Conservation (phyloP, 2,113 vertebrate species). For the Alethe castanea region DNA sequence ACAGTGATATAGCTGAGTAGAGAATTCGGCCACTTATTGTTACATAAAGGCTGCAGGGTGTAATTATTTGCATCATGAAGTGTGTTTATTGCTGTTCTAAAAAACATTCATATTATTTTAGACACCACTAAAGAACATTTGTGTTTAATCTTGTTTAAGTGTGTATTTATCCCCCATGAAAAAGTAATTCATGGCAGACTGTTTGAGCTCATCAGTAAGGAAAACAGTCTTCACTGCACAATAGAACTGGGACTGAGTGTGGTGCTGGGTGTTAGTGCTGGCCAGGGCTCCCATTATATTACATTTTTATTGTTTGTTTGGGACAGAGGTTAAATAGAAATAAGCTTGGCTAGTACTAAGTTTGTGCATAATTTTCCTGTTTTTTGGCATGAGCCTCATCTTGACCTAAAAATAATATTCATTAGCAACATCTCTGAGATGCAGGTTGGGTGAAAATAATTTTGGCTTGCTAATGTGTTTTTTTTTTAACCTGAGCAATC, state of each 20-base stretch:
- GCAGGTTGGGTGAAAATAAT: not conserved
- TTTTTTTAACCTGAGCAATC: not conserved
- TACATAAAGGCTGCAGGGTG: slow-evolving; percentile 50
- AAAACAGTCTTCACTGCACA: slow-evolving; percentile 24
- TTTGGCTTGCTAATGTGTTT: not conserved
- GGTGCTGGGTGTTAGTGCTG: not conserved
- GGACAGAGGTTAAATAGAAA: not conserved
- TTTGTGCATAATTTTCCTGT: not conserved
- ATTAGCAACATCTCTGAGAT: not conserved
- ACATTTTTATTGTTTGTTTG: not conserved
- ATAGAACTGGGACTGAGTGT: not conserved
- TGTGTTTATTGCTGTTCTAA: slow-evolving; percentile 57
- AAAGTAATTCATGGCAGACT: slow-evolving; percentile 48
- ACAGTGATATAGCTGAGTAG: not conserved
- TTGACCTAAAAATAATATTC: not conserved
- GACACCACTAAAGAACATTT: slow-evolving; percentile 53
- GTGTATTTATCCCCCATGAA: slow-evolving; percentile 51
- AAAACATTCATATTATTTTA: slow-evolving; percentile 61
- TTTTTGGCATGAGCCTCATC: not conserved
- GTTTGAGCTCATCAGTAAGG: slow-evolving; percentile 20
- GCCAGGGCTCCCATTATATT: not conserved
- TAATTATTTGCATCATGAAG: slow-evolving; percentile 62
- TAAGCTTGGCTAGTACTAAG: not conserved
- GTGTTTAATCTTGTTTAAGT: slow-evolving; percentile 59
- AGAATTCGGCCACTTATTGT: not conserved